Evolutionary conservation across 2,888 invertebrate species (phyloP).

Genomic region (Melinopterus prodromus): DNA sequence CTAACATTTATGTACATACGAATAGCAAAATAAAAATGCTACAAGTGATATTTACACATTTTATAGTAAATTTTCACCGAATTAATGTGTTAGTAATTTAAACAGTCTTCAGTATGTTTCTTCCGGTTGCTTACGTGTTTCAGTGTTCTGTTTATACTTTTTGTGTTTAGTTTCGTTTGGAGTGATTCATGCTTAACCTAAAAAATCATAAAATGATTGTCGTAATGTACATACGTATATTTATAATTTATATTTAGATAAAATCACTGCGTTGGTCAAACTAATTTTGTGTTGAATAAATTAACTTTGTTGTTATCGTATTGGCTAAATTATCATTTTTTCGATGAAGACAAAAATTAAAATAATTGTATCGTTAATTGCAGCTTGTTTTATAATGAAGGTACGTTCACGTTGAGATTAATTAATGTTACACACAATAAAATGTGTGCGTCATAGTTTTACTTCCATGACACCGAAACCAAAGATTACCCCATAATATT

Average conservation of each 20-base stretch:
- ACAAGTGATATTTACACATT: no score
- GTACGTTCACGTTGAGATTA: not conserved
- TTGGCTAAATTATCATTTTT: no score
- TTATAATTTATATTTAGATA: not conserved
- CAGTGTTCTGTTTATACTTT: not conserved
- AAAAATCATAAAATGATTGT: not conserved
- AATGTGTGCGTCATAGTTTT: not conserved
- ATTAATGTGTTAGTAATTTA: not conserved
- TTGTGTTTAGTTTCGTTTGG: not conserved
- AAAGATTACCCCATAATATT: slow-evolving; percentile 42
- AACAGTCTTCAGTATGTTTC: not conserved
- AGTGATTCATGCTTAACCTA: not conserved
- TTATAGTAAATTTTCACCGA: not conserved
- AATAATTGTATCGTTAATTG: slow-evolving; percentile 15
- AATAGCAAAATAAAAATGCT: no score
- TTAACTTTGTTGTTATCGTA: no score
- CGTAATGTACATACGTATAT: not conserved
- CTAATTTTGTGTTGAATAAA: no score
- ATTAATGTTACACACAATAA: not conserved
- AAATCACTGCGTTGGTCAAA: no score
- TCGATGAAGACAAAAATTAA: slow-evolving; percentile 13
- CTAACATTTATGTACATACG: no score
- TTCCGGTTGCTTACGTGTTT: not conserved
- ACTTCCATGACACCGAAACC: not conserved
- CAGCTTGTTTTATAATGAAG: slow-evolving; percentile 14